Conservation (phyloP, 2,113 vertebrate species). For the Anser brachyrhynchus region DNA sequence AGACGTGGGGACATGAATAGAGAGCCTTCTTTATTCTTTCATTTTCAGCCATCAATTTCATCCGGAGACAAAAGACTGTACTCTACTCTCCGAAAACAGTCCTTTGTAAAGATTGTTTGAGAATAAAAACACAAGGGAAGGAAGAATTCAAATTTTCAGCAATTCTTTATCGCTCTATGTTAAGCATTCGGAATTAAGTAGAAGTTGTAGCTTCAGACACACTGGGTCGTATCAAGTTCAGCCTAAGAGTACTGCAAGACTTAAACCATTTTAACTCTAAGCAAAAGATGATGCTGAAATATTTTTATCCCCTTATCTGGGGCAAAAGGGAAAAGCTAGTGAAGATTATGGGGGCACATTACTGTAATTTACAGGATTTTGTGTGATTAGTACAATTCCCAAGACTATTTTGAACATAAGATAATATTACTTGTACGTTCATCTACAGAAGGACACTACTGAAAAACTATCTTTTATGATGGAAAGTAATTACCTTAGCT, state of each 20-base stretch:
- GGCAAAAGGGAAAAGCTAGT: slow-evolving; percentile 2
- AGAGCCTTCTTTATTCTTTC: slow-evolving; percentile 62
- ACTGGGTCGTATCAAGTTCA: slow-evolving; percentile 60
- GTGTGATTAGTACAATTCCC: slow-evolving; percentile 32
- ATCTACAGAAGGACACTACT: background rate
- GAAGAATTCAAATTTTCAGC: slow-evolving; percentile 59
- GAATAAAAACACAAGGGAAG: slow-evolving; percentile 59
- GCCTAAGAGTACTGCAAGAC: slow-evolving; percentile 13
- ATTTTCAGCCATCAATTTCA: slow-evolving; percentile 64
- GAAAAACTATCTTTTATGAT: background rate
- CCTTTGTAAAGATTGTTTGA: slow-evolving; percentile 61
- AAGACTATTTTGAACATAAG: background rate
- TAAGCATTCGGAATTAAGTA: slow-evolving; percentile 62
- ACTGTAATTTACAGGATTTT: slow-evolving; percentile 33
- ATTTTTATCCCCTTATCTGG: background rate
- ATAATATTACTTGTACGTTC: background rate
- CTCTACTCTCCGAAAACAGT: slow-evolving; percentile 62
- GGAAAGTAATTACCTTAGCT: slow-evolving; percentile 13
- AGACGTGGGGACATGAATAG: slow-evolving; percentile 51
- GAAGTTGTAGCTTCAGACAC: slow-evolving; percentile 37
- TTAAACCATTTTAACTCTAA: slow-evolving; percentile 36
- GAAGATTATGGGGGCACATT: slow-evolving; percentile 1
- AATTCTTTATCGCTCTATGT: slow-evolving; percentile 48
- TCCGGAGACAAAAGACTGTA: slow-evolving; percentile 68
- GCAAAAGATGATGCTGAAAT: slow-evolving; percentile 33